Evolutionary conservation across 1,140 invertebrate species (phyloP).

Genomic region (Nixonia krombeini): DNA sequence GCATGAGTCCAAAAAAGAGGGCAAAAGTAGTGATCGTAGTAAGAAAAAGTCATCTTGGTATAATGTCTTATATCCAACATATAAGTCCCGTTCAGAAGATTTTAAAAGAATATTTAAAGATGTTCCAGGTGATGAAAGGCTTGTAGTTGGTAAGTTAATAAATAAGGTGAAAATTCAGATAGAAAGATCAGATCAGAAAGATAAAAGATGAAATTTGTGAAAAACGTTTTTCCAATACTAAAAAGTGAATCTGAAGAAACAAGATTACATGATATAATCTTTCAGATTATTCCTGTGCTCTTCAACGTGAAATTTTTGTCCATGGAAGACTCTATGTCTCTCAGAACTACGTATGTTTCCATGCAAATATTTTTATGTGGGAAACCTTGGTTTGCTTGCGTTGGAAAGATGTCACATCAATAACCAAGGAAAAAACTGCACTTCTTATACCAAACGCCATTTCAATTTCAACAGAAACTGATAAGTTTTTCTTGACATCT

Average conservation of each 20-base stretch:
- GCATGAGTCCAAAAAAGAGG: constrained; percentile 60
- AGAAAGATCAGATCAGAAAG: not conserved
- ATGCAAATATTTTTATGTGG: constrained; percentile 96
- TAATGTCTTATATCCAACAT: constrained; percentile 91
- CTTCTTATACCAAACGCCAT: constrained; percentile 97
- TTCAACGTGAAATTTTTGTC: constrained; percentile 93
- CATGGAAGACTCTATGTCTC: constrained; percentile 94
- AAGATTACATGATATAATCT: constrained; percentile 15
- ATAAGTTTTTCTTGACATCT: constrained; percentile 94
- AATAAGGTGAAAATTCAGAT: not conserved
- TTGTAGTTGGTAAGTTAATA: constrained; percentile 88
- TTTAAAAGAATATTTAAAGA: constrained; percentile 95
- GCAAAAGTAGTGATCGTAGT: constrained; percentile 48
- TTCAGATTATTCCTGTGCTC: constrained; percentile 95
- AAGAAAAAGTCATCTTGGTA: constrained; percentile 90
- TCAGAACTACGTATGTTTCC: constrained; percentile 94
- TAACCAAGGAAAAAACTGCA: constrained; percentile 94
- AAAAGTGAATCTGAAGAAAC: too few relatives aligned
- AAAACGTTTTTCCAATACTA: too few relatives aligned
- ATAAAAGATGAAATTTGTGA: too few relatives aligned
- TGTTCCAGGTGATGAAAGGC: constrained; percentile 88
- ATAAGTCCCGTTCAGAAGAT: constrained; percentile 92
- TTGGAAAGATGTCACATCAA: constrained; percentile 91
- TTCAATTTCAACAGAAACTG: constrained; percentile 84
- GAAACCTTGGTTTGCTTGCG: constrained; percentile 86